phyloP scores from a whole-genome alignment of 1,140 invertebrate genomes.

The Scaptomyza pallida region DNA sequence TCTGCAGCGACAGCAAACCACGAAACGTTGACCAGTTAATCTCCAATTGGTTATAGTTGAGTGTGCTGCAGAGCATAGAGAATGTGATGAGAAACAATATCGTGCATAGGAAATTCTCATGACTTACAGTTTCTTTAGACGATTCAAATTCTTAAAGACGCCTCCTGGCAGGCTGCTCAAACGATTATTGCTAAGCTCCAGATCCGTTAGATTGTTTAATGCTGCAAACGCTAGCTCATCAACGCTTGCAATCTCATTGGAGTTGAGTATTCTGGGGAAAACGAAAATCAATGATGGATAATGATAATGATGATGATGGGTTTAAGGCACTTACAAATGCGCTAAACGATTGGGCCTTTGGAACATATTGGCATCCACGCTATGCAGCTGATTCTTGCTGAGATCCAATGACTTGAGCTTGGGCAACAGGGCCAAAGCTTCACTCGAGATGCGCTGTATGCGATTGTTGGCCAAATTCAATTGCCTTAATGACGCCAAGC shows the following conservation, averaged over 20 bases:
- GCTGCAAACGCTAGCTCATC: constrained; percentile 89
- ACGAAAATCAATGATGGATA: constrained; percentile 45
- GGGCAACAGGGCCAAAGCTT: constrained; percentile 87
- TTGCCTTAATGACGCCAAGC: constrained; percentile 82
- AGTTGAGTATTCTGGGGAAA: constrained; percentile 91
- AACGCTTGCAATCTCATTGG: constrained; percentile 89
- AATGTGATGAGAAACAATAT: not conserved
- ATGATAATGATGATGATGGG: not conserved
- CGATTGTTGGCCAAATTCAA: constrained; percentile 87
- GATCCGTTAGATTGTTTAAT: constrained; percentile 88
- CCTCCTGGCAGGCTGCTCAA: constrained; percentile 89
- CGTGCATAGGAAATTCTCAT: not conserved
- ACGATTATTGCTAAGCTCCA: constrained; percentile 93
- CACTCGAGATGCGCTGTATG: constrained; percentile 86
- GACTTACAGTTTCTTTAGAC: constrained; percentile 89
- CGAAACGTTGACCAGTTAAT: constrained; percentile 93
- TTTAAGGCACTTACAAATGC: constrained; percentile 84
- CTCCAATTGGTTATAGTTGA: constrained; percentile 92
- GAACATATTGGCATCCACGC: constrained; percentile 85
- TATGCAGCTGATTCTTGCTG: constrained; percentile 87
- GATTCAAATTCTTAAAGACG: constrained; percentile 88
- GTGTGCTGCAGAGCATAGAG: constrained; percentile 85
- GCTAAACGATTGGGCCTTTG: constrained; percentile 83
- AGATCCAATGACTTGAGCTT: constrained; percentile 87
- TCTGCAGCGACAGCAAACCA: constrained; percentile 88